Evolutionary conservation across 2,888 invertebrate species (phyloP).

Genomic region (Rhamnusium bicolor): DNA sequence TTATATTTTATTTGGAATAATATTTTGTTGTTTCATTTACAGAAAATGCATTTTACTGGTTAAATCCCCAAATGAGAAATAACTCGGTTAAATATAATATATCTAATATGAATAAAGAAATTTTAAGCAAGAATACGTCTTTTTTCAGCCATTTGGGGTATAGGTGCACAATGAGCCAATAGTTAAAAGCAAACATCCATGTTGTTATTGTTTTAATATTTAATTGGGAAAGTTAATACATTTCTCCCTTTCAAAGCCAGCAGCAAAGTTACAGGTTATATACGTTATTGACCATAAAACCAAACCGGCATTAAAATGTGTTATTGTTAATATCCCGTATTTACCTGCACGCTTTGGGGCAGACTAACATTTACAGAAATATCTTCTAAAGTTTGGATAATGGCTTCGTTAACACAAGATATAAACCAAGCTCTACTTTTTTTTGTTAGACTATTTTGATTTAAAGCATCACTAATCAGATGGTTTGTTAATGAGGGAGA

Average conservation of each 20-base stretch:
- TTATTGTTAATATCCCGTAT: slow-evolving; percentile 30
- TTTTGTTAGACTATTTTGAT: slow-evolving; percentile 50
- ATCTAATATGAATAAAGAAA: no score
- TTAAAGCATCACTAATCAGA: slow-evolving; percentile 34
- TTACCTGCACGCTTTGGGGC: slow-evolving; percentile 63
- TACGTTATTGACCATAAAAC: not conserved
- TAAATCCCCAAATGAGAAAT: no score
- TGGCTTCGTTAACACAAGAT: slow-evolving; percentile 65
- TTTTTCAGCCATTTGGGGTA: no score
- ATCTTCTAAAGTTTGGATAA: slow-evolving; percentile 69
- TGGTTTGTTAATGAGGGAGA: slow-evolving; percentile 50
- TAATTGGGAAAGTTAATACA: not conserved
- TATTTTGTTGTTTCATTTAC: no score
- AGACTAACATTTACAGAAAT: slow-evolving; percentile 62
- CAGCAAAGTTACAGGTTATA: not conserved
- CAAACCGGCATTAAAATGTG: slow-evolving; percentile 7
- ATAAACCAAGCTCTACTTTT: slow-evolving; percentile 66
- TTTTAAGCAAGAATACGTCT: no score
- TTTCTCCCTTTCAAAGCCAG: not conserved
- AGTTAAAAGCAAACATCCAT: not conserved
- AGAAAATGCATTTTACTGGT: no score
- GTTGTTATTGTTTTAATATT: not conserved
- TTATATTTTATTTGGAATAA: no score
- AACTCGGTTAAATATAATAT: no score
- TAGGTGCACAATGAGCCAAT: no score